These are phyloP conservation scores for Conopomorpha cramerella DNA, from an alignment of 1,140 invertebrate genomes.

Conservation along the genomic window DNA sequence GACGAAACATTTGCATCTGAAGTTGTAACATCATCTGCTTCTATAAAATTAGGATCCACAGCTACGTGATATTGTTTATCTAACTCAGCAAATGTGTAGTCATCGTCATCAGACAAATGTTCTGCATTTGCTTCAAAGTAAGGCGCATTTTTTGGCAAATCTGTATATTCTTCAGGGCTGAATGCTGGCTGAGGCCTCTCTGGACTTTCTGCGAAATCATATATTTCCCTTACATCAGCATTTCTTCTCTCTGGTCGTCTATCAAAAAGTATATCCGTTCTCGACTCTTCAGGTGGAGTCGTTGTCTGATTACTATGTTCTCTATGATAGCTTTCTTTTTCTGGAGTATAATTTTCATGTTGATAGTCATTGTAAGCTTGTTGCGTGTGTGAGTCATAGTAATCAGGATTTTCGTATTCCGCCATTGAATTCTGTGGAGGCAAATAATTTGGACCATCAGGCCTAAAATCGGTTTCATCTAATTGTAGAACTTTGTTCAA, in stretches of 20 bases:
- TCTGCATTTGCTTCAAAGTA: constrained; percentile 26
- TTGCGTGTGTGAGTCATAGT: too few relatives aligned
- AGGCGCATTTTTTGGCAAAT: constrained; percentile 7
- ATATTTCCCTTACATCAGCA: constrained; percentile 5
- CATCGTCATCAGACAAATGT: constrained; percentile 31
- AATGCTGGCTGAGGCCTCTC: background rate
- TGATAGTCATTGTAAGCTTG: background rate
- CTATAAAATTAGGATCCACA: constrained; percentile 44
- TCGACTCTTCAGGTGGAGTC: background rate
- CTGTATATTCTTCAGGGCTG: background rate
- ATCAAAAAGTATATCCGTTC: constrained; percentile 8
- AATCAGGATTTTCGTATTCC: constrained; percentile 17
- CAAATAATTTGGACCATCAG: too few relatives aligned
- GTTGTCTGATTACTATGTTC: background rate
- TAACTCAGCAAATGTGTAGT: constrained; percentile 46
- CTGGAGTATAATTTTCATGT: background rate
- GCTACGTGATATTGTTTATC: constrained; percentile 51
- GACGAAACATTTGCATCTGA: background rate
- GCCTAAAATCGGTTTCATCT: constrained; percentile 31
- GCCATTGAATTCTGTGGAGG: constrained; percentile 11
- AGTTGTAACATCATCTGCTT: constrained; percentile 12
- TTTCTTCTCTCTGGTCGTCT: constrained; percentile 6
- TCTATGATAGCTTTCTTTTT: too few relatives aligned
- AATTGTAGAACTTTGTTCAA: constrained; percentile 38
- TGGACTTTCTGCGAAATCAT: background rate